A percentile compares a stretch with the other conserved stretches of the same genome.
Conservation (phyloP, 1,140 invertebrate genomes). For the Euglossa dilemma region DNA sequence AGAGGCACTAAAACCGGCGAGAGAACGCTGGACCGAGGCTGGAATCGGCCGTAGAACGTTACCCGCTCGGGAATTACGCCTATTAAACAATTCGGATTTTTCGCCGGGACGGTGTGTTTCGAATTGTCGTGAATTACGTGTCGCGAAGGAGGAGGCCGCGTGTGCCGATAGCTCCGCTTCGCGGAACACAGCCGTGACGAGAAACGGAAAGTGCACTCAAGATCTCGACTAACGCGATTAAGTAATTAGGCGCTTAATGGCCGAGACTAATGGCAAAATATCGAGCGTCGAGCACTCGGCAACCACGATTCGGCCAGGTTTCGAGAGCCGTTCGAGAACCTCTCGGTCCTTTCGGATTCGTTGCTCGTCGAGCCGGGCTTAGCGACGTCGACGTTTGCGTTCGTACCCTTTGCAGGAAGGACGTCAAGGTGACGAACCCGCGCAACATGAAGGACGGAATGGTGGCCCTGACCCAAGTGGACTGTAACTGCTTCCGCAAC, state of each 20-base stretch:
- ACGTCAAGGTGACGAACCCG: slow-evolving; percentile 89
- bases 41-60: background rate
- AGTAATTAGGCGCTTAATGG: slow-evolving; percentile 55
- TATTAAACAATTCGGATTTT: slow-evolving; percentile 36
- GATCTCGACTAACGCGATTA: slow-evolving; percentile 50
- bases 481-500: slow-evolving; percentile 86
- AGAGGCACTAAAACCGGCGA: background rate
- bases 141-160: slow-evolving; percentile 29
- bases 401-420: slow-evolving; percentile 89
- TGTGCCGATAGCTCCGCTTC: slow-evolving; percentile 22
- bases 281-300: background rate
- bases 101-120: slow-evolving; percentile 5
- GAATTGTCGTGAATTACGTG: slow-evolving; percentile 45
- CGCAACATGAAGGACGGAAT: slow-evolving; percentile 90
- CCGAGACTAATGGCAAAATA: slow-evolving; percentile 59
- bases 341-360: background rate
- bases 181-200: slow-evolving; percentile 46
- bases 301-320: background rate
- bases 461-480: slow-evolving; percentile 87
- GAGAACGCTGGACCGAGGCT: background rate
- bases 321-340: background rate
- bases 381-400: background rate
- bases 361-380: background rate
- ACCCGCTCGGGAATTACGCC: slow-evolving; percentile 9
- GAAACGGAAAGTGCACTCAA: slow-evolving; percentile 44